phyloP scores from a whole-genome alignment of 2,113 vertebrate species.

The Pseudorasbora parva region DNA sequence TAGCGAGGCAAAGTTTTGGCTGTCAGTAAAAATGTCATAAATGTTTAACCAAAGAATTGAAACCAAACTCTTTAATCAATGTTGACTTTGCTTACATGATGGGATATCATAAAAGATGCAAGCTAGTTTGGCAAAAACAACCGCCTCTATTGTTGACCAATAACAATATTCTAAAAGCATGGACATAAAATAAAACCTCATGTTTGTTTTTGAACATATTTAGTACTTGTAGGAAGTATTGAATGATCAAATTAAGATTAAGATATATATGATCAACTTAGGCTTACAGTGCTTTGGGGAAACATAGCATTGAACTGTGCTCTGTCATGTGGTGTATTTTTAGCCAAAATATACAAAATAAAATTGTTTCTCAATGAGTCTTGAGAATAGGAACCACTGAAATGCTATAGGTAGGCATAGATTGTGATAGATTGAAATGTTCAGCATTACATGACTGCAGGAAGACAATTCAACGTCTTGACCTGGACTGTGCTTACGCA shows the following conservation, averaged over 20 bases:
- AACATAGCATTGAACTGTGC: not conserved
- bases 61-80: no score
- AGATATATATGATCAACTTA: no score
- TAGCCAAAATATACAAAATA: not conserved
- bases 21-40: no score
- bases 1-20: no score
- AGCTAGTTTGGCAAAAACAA: no score
- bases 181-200: not conserved
- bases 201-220: not conserved
- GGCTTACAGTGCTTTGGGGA: no score
- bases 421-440: not conserved
- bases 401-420: not conserved
- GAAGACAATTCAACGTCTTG: conserved; percentile 16
- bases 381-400: not conserved
- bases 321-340: not conserved
- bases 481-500: not conserved
- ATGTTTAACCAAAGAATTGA: no score
- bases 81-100: no score
- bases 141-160: no score
- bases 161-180: not conserved
- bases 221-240: not conserved
- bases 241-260: no score
- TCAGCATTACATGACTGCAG: conserved; percentile 20
- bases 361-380: no score
- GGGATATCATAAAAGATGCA: no score